Percentiles rank a stretch among this genome's conserved stretches.
Conservation (phyloP, 2,113 vertebrate species). For the Eidolon helvum region DNA sequence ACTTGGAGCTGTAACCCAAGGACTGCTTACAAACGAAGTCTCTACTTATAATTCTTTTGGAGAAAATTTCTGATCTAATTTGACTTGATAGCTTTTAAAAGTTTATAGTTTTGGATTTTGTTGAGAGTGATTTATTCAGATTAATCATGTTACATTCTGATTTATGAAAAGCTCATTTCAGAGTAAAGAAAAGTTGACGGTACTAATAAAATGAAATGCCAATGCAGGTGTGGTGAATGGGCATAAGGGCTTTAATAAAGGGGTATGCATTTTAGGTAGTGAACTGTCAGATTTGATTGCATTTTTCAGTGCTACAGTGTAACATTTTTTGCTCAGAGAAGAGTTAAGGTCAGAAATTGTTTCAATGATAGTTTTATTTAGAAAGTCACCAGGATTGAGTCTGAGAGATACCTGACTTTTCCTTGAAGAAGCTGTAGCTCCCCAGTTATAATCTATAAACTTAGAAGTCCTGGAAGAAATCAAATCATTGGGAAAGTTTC, state of each 20-base stretch:
- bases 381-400: neutral
- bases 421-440: neutral
- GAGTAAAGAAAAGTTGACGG: neutral
- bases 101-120: neutral
- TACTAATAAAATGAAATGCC: neutral
- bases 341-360: neutral
- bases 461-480: neutral
- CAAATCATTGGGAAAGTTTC: neutral
- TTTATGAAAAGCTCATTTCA: neutral
- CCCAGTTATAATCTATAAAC: neutral
- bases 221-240: neutral
- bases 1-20: neutral
- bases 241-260: neutral
- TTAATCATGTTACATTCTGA: neutral
- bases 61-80: neutral
- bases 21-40: neutral
- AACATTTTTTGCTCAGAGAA: neutral
- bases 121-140: neutral
- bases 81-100: conserved; percentile 9
- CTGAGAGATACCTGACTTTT: neutral
- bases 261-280: neutral
- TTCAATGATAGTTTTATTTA: neutral
- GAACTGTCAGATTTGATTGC: neutral
- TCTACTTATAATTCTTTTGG: neutral
- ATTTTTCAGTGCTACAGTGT: neutral